Evolutionary conservation across 2,888 invertebrate genomes (phyloP), one percentile per base, ranked within the genome.

Genomic region (Coelinius sp.): DNA sequence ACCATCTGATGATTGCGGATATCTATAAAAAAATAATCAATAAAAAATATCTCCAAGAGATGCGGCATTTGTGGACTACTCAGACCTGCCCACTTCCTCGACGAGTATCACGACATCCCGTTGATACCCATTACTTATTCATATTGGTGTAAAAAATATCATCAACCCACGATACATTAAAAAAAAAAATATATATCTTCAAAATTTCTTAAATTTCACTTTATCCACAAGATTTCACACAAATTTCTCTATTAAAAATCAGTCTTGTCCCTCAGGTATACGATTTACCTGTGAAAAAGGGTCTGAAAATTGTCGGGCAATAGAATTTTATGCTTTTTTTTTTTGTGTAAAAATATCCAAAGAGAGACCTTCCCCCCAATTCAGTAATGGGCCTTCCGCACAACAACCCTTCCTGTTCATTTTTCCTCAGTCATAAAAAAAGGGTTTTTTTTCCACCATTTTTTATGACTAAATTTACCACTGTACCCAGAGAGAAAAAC

Each of bases 381-480:
- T 17, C 14, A 31, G 59, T 59, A 59, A 59, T 59, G 31, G 59
- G 31, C 35, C 35, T 49, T 1, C 31, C 46, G 66, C 31, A 46
- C 46, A 25, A 12, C 69, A 69, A 69, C 69, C 62, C 62, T 69
- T 63, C 35, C 35, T 0, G 12, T 14, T 25, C 22, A 24, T 53
- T 68, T 56, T 68, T 68, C 38, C 20, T 38, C 22, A 25, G 10
- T 25, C 56, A 46, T 62, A 62, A 68, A 68, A 68, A 68, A 68
- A 68, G 59, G 59, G 68, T 59, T 68, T 68, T 27, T 72, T 67
- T 66, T 41, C 64, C 70, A 74, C 70, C 63, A 74, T 35, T 70
- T 75, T 75, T 75, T 75, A 75, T 70, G 70, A 59, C 12, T 53
- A 66, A 64, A 73, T 76, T 68, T 73, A 66, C 71, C 68, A 72